phyloP scores from a whole-genome alignment of 2,888 invertebrate species.

The Oscheius sp. region DNA sequence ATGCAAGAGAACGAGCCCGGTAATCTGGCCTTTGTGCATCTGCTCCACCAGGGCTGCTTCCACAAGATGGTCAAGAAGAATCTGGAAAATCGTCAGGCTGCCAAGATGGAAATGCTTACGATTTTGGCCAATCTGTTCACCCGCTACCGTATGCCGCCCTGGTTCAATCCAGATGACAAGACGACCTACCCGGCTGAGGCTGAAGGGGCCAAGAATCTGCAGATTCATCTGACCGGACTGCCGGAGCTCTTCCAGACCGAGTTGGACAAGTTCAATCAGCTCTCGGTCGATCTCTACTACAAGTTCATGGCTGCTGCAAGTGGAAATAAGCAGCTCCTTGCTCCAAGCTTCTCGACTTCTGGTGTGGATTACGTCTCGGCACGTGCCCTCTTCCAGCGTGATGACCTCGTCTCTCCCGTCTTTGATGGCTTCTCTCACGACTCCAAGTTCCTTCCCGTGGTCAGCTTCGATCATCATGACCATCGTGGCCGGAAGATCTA shows the following conservation, averaged over 20 bases:
- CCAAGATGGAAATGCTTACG: constrained; percentile 59
- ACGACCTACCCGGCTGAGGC: constrained; percentile 36
- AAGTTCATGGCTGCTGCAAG: constrained; percentile 60
- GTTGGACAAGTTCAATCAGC: constrained; percentile 61
- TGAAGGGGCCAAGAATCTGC: constrained; percentile 39
- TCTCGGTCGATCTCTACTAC: constrained; percentile 58
- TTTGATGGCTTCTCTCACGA: constrained; percentile 63
- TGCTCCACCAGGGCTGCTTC: constrained; percentile 67
- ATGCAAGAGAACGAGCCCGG: constrained; percentile 64
- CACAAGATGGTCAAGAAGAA: constrained; percentile 59
- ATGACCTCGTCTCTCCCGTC: constrained; percentile 57
- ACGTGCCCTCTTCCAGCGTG: constrained; percentile 26
- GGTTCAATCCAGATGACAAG: constrained; percentile 54
- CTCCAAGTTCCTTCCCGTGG: constrained; percentile 58
- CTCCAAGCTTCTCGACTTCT: constrained; percentile 1
- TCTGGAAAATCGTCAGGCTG: constrained; percentile 40
- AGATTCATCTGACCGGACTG: constrained; percentile 50
- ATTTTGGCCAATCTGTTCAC: constrained; percentile 70
- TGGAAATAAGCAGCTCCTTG: constrained; percentile 50
- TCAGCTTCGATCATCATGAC: constrained; percentile 56
- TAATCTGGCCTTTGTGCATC: constrained; percentile 68
- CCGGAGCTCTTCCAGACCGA: constrained; percentile 46
- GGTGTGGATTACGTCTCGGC: constrained; percentile 10
- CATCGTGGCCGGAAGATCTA: constrained; percentile 66
- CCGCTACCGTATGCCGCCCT: constrained; percentile 60